Conservation (phyloP, 2,113 vertebrate genomes). For the Macaca nemestrina region DNA sequence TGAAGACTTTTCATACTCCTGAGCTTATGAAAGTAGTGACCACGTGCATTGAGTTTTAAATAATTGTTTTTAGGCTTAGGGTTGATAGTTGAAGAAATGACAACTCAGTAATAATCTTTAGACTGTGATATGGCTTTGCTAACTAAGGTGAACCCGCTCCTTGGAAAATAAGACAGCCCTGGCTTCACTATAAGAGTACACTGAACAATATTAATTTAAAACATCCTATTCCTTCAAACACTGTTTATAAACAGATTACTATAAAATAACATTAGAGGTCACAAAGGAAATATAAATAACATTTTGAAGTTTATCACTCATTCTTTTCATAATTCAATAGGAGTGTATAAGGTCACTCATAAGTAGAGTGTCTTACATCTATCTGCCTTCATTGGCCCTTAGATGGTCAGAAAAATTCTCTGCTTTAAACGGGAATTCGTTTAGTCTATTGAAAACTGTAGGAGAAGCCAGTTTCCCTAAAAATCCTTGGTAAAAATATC, state of each 20-base stretch:
- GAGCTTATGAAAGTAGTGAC: background rate
- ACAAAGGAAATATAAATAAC: background rate
- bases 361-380: background rate
- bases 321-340: background rate
- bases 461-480: constrained; percentile 35
- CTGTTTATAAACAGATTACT: constrained; percentile 24
- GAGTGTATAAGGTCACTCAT: background rate
- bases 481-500: constrained; percentile 50
- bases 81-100: background rate
- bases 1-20: background rate
- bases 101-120: constrained; percentile 3
- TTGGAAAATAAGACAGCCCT: background rate
- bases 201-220: constrained; percentile 47
- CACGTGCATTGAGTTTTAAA: background rate
- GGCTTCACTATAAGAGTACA: background rate
- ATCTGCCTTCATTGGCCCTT: background rate
- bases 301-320: constrained; percentile 27
- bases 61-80: background rate
- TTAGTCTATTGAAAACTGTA: constrained; percentile 32
- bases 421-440: constrained; percentile 7
- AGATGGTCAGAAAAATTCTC: constrained; percentile 46
- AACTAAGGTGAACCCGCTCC: background rate
- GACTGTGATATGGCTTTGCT: background rate
- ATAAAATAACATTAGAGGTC: constrained; percentile 18
- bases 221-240: background rate